Evolutionary conservation across 2,797 vertebrate species (phyloP).

Genomic region (Tenualosa ilisha): DNA sequence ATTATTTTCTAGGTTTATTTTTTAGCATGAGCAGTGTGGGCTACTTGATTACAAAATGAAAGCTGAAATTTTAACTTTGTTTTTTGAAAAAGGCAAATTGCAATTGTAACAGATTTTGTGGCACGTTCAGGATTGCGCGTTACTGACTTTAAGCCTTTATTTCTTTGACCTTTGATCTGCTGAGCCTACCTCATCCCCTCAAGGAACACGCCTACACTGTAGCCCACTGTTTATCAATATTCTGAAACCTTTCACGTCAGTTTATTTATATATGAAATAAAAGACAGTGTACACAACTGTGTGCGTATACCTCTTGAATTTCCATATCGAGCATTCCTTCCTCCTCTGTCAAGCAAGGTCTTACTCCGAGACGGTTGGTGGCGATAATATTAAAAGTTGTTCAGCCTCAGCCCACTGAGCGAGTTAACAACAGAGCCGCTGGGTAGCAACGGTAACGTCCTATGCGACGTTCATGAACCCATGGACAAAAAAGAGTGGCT

Average conservation of each 20-base stretch:
- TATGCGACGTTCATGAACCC: background rate
- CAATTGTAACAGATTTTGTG: background rate
- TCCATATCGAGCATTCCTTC: background rate
- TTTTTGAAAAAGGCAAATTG: background rate
- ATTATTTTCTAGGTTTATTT: background rate
- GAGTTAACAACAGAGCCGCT: background rate
- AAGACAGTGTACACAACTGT: background rate
- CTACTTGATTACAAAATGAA: background rate
- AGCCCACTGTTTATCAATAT: background rate
- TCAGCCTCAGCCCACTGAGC: background rate
- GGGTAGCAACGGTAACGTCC: background rate
- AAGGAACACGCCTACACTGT: background rate
- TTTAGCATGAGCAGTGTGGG: background rate
- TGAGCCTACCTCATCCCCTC: background rate
- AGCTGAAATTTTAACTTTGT: background rate
- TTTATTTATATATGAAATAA: background rate
- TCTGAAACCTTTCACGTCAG: background rate
- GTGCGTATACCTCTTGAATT: background rate
- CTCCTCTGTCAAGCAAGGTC: background rate
- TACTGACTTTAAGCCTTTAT: background rate
- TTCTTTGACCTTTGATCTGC: background rate
- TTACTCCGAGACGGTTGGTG: background rate
- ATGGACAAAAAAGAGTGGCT: constrained; percentile 64
- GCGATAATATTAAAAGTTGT: background rate
- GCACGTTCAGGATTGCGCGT: no score